These are phyloP conservation scores for Metaphire vulgaris DNA, from an alignment of 1,140 invertebrate species.

Conservation along the genomic window DNA sequence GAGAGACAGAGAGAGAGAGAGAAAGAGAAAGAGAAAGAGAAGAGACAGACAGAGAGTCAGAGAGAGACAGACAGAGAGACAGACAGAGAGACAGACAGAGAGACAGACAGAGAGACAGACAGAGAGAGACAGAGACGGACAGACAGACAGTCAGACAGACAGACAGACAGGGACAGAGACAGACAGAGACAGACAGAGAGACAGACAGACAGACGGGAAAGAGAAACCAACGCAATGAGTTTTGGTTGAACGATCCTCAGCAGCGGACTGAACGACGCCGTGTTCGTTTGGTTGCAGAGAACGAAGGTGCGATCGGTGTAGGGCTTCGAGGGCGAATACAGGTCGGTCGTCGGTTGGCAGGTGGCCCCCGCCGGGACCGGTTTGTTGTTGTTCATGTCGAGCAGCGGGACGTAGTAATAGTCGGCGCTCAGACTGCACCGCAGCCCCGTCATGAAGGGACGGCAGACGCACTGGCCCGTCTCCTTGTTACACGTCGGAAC, in stretches of 20 bases:
- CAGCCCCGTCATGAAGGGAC: conserved; percentile 73
- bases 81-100: background rate
- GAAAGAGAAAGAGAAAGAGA: background rate
- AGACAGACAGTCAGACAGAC: background rate
- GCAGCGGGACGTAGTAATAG: conserved; percentile 14
- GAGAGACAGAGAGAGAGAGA: background rate
- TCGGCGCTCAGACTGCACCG: conserved; percentile 58
- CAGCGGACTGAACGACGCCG: conserved; percentile 1
- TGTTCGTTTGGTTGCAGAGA: background rate
- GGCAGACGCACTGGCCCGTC: conserved; percentile 78
- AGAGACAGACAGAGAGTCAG: background rate
- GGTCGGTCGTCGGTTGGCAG: conserved; percentile 5
- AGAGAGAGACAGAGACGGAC: background rate
- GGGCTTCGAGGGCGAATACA: background rate
- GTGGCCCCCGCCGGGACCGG: background rate
- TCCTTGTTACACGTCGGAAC: conserved; percentile 75
- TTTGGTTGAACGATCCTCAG: background rate
- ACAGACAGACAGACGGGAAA: background rate
- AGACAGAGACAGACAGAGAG: background rate
- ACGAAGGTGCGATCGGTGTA: conserved; percentile 17
- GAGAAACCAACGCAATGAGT: background rate
- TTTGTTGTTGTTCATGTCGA: conserved; percentile 17
- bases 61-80: background rate
- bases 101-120: background rate
- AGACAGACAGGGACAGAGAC: background rate